A percentile compares a stretch with the other conserved stretches of the same genome.
Conservation (phyloP, 1,140 invertebrate species). For the Panulirus ornatus region DNA sequence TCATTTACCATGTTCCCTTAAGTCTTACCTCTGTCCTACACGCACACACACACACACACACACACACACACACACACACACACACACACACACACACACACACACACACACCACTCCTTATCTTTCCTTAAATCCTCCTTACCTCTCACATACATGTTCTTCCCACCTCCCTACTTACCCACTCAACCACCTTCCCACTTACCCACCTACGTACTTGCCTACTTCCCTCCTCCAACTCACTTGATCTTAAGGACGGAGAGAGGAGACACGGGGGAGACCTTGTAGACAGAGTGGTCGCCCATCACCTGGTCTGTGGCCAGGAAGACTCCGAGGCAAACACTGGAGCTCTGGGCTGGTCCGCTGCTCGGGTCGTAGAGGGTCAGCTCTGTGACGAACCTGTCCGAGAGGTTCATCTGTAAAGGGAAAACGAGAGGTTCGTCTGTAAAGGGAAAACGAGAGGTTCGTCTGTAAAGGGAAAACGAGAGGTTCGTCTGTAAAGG, state of each 20-base stretch:
- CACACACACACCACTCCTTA: background rate
- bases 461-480: too few species aligned
- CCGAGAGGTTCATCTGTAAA: slow-evolving; percentile 56
- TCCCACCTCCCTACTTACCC: background rate
- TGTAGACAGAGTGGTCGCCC: slow-evolving; percentile 58
- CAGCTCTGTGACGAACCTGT: slow-evolving; percentile 61
- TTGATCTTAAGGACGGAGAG: slow-evolving; percentile 45
- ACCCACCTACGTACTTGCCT: background rate
- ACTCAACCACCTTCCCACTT: background rate
- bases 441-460: too few species aligned
- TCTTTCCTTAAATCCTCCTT: background rate
- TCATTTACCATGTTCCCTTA: too few species aligned
- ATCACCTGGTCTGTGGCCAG: slow-evolving; percentile 57
- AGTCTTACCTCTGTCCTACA: background rate
- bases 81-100: background rate
- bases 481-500: too few species aligned
- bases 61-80: background rate
- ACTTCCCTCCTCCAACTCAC: slow-evolving; percentile 7
- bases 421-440: too few species aligned
- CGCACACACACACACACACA: background rate
- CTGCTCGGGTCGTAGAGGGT: slow-evolving; percentile 34
- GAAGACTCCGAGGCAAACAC: slow-evolving; percentile 49
- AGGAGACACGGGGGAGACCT: slow-evolving; percentile 56
- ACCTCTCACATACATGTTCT: background rate
- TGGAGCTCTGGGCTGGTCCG: background rate